These are phyloP conservation scores for Rhyzopertha dominica DNA, from an alignment of 1,140 invertebrate genomes.

Conservation along the genomic window DNA sequence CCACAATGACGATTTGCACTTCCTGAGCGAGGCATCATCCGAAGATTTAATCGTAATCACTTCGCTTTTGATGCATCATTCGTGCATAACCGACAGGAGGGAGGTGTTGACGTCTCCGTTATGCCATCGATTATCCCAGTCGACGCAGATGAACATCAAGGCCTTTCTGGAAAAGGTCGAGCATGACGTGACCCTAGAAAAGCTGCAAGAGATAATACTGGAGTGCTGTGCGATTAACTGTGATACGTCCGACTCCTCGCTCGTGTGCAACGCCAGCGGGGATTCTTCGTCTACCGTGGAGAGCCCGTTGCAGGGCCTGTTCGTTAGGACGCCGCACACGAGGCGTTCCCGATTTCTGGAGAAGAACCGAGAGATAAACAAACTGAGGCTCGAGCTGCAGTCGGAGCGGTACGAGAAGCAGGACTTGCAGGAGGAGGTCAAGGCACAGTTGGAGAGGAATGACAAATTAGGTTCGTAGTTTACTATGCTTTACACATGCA, in stretches of 20 bases:
- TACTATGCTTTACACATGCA: too few relatives aligned
- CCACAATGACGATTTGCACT: slow-evolving; percentile 23
- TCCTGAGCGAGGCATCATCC: slow-evolving; percentile 24
- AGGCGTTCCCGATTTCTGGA: slow-evolving; percentile 26
- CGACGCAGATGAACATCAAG: slow-evolving; percentile 35
- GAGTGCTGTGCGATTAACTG: slow-evolving; percentile 5
- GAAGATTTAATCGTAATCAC: slow-evolving; percentile 29
- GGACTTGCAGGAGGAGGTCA: slow-evolving; percentile 33
- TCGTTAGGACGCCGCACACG: slow-evolving; percentile 33
- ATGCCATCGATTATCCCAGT: slow-evolving; percentile 28
- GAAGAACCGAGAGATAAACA: slow-evolving; percentile 31
- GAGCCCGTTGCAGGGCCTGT: slow-evolving; percentile 35
- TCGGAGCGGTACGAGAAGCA: slow-evolving; percentile 35
- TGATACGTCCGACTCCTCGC: too few relatives aligned
- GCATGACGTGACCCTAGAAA: slow-evolving; percentile 26
- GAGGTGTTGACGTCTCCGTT: slow-evolving; percentile 32
- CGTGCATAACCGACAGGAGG: slow-evolving; percentile 34
- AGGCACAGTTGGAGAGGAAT: slow-evolving; percentile 28
- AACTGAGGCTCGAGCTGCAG: slow-evolving; percentile 30
- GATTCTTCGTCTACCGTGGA: slow-evolving; percentile 12
- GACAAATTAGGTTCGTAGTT: slow-evolving; percentile 32
- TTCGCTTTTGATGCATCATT: slow-evolving; percentile 39
- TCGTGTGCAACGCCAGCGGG: slow-evolving; percentile 13
- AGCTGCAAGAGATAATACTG: slow-evolving; percentile 27
- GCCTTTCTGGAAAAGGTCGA: slow-evolving; percentile 33